Percentiles rank a stretch among this genome's conserved stretches.
Evolutionary conservation across 2,888 invertebrate genomes (phyloP).

Genomic region (Allacma fusca): DNA sequence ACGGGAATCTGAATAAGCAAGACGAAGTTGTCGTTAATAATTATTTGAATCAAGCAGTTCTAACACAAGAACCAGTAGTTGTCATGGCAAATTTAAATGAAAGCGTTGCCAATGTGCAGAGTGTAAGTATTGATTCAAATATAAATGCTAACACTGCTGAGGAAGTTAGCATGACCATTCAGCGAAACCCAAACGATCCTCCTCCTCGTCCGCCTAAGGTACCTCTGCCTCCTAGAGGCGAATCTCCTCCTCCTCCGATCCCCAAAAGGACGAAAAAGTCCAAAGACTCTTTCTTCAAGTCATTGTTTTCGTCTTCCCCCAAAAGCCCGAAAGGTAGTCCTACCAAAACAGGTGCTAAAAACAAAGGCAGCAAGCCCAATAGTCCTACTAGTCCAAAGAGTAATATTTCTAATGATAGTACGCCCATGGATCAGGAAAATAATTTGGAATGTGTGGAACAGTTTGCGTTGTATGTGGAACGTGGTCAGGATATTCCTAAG

Average conservation of each 20-base stretch:
- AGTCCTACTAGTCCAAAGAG: conserved; percentile 28
- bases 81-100: background rate
- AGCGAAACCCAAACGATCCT: conserved; percentile 64
- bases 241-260: conserved; percentile 47
- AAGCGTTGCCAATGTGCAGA: background rate
- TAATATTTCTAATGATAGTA: conserved; percentile 4
- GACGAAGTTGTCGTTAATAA: background rate
- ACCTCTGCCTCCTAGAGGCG: conserved; percentile 52
- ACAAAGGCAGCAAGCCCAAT: conserved; percentile 28
- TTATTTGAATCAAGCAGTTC: background rate
- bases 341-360: conserved; percentile 41
- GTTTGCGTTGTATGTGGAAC: conserved; percentile 81
- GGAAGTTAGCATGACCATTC: conserved; percentile 57
- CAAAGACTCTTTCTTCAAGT: conserved; percentile 48
- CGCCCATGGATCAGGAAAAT: conserved; percentile 66
- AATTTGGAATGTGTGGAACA: conserved; percentile 88
- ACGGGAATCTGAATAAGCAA: background rate
- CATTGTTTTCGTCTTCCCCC: conserved; percentile 41
- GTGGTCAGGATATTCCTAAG: conserved; percentile 74
- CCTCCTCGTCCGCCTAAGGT: conserved; percentile 64
- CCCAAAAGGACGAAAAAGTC: conserved; percentile 47
- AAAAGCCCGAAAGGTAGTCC: conserved; percentile 44
- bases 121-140: background rate
- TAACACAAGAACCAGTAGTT: background rate
- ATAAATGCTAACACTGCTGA: background rate